Percentiles rank a stretch among this genome's conserved stretches.
These are phyloP conservation scores for Syrrhaptes paradoxus DNA, from an alignment of 2,113 vertebrate genomes.

Conservation along the genomic window DNA sequence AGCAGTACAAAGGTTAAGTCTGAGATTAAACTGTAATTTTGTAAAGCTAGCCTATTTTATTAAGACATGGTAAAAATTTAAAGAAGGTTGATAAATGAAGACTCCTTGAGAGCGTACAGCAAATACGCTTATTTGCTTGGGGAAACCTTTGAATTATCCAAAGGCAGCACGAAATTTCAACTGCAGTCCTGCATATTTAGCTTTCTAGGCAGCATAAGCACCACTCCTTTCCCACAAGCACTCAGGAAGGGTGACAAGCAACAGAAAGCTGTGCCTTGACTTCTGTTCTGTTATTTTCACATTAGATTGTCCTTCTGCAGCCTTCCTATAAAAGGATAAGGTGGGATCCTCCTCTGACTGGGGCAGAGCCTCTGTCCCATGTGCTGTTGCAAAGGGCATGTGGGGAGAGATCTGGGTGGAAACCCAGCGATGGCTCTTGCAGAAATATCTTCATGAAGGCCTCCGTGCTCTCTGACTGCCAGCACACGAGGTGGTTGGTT, in stretches of 20 bases:
- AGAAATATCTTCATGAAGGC: background rate
- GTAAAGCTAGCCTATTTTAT: background rate
- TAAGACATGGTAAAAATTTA: background rate
- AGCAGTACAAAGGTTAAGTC: background rate
- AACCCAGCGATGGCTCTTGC: background rate
- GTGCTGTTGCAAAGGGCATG: background rate
- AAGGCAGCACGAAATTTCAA: background rate
- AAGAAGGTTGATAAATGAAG: background rate
- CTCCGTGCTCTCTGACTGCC: fast-evolving
- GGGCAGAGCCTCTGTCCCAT: background rate
- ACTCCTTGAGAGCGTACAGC: background rate
- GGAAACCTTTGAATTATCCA: background rate
- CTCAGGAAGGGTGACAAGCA: background rate
- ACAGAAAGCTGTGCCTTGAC: background rate
- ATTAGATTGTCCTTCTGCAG: background rate
- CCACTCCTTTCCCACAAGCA: background rate
- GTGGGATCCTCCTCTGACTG: background rate
- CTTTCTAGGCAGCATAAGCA: background rate
- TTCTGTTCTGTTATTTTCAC: background rate
- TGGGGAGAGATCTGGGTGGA: background rate
- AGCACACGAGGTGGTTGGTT: fast-evolving
- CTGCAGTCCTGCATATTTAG: background rate
- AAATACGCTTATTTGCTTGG: background rate
- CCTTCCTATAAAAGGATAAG: background rate
- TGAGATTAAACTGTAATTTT: background rate